Conservation (phyloP, 2,797 vertebrate species). For the Fundulus diaphanus region DNA sequence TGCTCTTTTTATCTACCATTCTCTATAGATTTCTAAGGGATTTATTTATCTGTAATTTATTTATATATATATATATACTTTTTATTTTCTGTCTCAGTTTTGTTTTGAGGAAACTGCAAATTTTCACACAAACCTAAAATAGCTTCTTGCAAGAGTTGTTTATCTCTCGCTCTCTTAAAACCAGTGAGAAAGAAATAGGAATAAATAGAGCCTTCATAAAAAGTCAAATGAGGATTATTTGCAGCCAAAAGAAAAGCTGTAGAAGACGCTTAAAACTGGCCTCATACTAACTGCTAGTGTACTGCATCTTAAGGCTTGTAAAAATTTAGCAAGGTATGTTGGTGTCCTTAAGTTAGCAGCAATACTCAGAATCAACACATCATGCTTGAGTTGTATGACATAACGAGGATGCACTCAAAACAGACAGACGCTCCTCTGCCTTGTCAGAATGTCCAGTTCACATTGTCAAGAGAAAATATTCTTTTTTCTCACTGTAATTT, state of each 20-base stretch:
- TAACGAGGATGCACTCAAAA: constrained; percentile 9
- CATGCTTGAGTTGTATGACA: constrained; percentile 6
- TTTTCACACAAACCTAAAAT: neutral
- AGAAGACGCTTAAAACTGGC: neutral
- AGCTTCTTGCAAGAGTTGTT: neutral
- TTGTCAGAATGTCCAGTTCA: constrained; percentile 10
- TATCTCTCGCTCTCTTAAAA: neutral
- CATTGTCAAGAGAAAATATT: constrained; percentile 42
- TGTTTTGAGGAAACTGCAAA: neutral
- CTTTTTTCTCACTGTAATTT: constrained; percentile 43
- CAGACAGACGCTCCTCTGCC: neutral
- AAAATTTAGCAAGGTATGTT: neutral
- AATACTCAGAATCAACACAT: neutral
- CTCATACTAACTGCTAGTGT: neutral
- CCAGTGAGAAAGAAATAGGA: neutral
- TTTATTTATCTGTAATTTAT: too few relatives aligned
- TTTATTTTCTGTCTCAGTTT: neutral
- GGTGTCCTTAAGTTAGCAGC: neutral
- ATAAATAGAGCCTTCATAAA: constrained; percentile 4
- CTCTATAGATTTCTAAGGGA: neutral
- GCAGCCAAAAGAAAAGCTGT: neutral
- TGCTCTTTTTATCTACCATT: neutral
- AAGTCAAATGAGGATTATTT: neutral
- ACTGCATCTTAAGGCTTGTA: neutral
- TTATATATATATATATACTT: neutral